Evolutionary conservation across 1,140 invertebrate genomes (phyloP).

Genomic region (Calliopsis andreniformis): DNA sequence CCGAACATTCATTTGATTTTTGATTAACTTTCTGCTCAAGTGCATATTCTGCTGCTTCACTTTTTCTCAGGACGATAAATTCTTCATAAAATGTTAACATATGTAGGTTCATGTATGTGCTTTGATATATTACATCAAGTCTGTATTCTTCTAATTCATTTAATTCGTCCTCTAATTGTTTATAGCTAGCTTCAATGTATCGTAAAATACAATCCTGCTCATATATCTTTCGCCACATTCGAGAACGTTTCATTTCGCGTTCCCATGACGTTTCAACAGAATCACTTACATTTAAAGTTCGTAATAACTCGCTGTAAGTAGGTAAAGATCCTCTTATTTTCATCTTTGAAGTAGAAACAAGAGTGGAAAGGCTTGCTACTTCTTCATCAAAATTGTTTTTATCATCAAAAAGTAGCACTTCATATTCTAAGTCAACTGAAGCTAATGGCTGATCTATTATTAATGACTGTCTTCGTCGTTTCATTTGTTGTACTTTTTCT

Average conservation of each 20-base stretch:
- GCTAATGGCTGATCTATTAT: constrained; percentile 24
- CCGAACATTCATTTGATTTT: constrained; percentile 47
- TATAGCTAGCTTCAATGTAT: constrained; percentile 83
- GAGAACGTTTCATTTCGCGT: constrained; percentile 73
- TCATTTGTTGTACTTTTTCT: constrained; percentile 63
- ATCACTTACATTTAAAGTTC: constrained; percentile 48
- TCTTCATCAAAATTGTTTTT: constrained; percentile 4
- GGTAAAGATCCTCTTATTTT: constrained; percentile 20
- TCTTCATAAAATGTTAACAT: constrained; percentile 90
- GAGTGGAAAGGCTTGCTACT: not conserved
- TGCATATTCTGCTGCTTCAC: constrained; percentile 87
- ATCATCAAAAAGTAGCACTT: constrained; percentile 69
- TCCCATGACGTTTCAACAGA: constrained; percentile 68
- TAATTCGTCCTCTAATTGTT: constrained; percentile 86
- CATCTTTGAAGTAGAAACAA: constrained; percentile 9
- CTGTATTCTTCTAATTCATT: constrained; percentile 84
- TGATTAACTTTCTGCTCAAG: constrained; percentile 82
- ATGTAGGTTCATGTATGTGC: constrained; percentile 85
- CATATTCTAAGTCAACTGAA: constrained; percentile 72
- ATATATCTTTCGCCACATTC: constrained; percentile 78
- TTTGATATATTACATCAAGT: constrained; percentile 84
- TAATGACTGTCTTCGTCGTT: constrained; percentile 53
- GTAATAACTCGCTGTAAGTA: constrained; percentile 14
- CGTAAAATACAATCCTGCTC: constrained; percentile 85
- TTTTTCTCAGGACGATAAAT: constrained; percentile 88